Evolutionary conservation across 2,113 vertebrate species (phyloP).

Genomic region (Chaetura pelagica): DNA sequence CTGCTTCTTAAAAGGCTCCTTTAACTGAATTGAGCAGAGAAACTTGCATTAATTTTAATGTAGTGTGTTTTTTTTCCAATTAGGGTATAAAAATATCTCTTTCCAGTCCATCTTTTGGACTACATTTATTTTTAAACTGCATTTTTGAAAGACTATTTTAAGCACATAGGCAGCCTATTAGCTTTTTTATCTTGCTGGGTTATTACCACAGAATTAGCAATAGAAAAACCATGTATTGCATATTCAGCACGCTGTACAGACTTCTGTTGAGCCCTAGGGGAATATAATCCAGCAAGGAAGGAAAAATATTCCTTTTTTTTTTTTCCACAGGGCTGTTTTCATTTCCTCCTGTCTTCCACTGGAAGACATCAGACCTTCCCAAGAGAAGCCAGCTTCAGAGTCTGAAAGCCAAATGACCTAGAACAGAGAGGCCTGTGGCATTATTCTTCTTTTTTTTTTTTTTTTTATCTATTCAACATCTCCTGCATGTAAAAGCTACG

Average conservation of each 20-base stretch:
- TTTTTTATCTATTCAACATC: background rate
- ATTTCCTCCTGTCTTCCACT: constrained; percentile 49
- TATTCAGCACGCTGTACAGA: background rate
- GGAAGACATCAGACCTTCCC: constrained; percentile 36
- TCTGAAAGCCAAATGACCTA: constrained; percentile 32
- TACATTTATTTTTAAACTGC: constrained; percentile 19
- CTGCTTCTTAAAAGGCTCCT: background rate
- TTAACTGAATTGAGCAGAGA: background rate
- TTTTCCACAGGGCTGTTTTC: constrained; percentile 43
- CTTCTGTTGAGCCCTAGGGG: constrained; percentile 24
- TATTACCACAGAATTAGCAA: constrained; percentile 55
- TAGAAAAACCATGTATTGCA: constrained; percentile 11
- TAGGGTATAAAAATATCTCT: background rate
- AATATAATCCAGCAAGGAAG: constrained; percentile 10
- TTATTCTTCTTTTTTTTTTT: background rate
- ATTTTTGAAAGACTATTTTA: constrained; percentile 24
- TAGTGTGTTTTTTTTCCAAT: background rate
- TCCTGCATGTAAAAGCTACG: background rate
- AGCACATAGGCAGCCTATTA: background rate
- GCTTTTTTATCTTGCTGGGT: constrained; percentile 30
- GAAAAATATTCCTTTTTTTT: constrained; percentile 58
- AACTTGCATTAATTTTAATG: background rate
- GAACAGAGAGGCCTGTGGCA: background rate
- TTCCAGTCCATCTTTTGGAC: constrained; percentile 20
- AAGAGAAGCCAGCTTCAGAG: constrained; percentile 15